A percentile compares a stretch with the other conserved stretches of the same genome.
These are phyloP conservation scores for Aphrophora alni DNA, from an alignment of 2,888 invertebrate species.

Conservation along the genomic window DNA sequence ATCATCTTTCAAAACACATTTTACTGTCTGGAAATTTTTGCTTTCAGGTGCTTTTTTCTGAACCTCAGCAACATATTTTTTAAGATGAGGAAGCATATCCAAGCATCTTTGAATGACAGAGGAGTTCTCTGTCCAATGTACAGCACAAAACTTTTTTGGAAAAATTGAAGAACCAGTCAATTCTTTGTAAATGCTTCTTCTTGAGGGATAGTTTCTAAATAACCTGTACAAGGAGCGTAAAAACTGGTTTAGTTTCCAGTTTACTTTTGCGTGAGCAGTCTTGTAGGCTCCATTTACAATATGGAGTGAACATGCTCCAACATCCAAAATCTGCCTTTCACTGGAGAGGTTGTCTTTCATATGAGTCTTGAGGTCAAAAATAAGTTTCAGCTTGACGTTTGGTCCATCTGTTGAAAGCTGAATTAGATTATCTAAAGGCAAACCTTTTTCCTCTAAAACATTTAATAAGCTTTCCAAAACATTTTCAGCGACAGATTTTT, in stretches of 20 bases:
- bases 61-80: background rate
- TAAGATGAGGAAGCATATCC: background rate
- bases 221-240: background rate
- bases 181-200: background rate
- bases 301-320: background rate
- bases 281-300: background rate
- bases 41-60: background rate
- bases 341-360: background rate
- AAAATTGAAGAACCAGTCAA: background rate
- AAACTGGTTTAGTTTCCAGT: background rate
- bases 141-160: background rate
- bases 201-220: slow-evolving; percentile 7
- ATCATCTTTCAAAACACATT: background rate
- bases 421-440: background rate
- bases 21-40: background rate
- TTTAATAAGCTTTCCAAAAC: background rate
- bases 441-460: background rate
- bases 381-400: background rate
- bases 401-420: background rate
- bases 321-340: background rate
- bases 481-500: background rate
- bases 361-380: background rate
- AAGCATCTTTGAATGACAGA: background rate
- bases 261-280: background rate
- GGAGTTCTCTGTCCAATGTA: background rate